phyloP scores from a whole-genome alignment of 1,140 invertebrate species.

The Pogonomyrmex barbatus region DNA sequence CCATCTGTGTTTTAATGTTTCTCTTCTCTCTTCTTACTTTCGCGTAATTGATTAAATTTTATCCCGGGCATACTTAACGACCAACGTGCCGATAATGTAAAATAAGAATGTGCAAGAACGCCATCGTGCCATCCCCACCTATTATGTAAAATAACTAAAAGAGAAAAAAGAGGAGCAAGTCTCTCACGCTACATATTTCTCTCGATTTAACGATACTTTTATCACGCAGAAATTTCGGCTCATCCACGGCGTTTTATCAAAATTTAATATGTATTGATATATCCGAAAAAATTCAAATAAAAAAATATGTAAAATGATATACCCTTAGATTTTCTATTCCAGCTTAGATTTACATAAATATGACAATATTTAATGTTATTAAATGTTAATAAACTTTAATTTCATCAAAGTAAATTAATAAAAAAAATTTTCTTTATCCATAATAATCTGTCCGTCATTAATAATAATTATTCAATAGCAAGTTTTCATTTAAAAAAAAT shows the following conservation, averaged over 20 bases:
- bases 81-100: slow-evolving; percentile 50
- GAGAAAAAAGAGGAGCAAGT: neutral
- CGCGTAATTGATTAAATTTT: slow-evolving; percentile 64
- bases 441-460: neutral
- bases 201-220: slow-evolving; percentile 36
- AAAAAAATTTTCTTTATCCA: neutral
- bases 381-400: neutral
- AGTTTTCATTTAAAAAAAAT: neutral
- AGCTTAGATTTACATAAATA: neutral
- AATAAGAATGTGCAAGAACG: slow-evolving; percentile 46
- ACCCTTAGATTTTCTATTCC: neutral
- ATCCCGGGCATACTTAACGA: slow-evolving; percentile 44
- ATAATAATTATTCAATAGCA: neutral
- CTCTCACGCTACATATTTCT: slow-evolving; percentile 41
- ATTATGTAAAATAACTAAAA: slow-evolving; percentile 35
- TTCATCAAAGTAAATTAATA: neutral
- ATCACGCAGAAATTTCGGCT: neutral
- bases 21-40: slow-evolving; percentile 41
- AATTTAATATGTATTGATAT: slow-evolving; percentile 11
- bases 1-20: slow-evolving; percentile 63
- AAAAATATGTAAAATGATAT: neutral
- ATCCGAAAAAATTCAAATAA: neutral
- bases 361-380: neutral
- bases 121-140: neutral
- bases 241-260: neutral